These are phyloP conservation scores for Drosophila atripex DNA, from an alignment of 2,888 invertebrate species.

Conservation along the genomic window DNA sequence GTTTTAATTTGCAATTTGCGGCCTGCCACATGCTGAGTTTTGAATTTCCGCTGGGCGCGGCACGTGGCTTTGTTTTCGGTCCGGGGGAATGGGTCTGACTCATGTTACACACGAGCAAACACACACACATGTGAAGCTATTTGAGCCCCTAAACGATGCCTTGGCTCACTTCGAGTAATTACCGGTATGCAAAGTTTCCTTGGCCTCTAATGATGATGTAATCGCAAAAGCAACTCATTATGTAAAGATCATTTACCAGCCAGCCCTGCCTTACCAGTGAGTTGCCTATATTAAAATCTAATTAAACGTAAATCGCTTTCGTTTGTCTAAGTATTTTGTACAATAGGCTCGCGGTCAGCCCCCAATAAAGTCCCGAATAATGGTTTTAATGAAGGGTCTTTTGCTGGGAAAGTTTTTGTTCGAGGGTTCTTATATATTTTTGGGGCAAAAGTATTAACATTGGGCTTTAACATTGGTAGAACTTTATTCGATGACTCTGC, in stretches of 20 bases:
- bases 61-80: slow-evolving; percentile 58
- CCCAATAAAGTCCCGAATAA: slow-evolving; percentile 9
- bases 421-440: background rate
- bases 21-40: slow-evolving; percentile 67
- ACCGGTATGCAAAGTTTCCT: slow-evolving; percentile 43
- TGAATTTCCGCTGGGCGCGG: slow-evolving; percentile 64
- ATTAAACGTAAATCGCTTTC: slow-evolving; percentile 52
- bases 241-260: slow-evolving; percentile 47
- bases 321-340: slow-evolving; percentile 25
- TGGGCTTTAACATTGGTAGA: too few species aligned
- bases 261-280: slow-evolving; percentile 20
- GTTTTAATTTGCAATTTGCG: slow-evolving; percentile 67
- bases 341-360: slow-evolving; percentile 17
- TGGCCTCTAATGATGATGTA: slow-evolving; percentile 63
- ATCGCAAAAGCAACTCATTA: slow-evolving; percentile 56
- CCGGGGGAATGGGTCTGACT: slow-evolving; percentile 51
- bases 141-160: slow-evolving; percentile 41
- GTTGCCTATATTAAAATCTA: slow-evolving; percentile 67
- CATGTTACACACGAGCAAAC: slow-evolving; percentile 41
- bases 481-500: too few species aligned
- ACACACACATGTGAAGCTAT: slow-evolving; percentile 21
- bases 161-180: slow-evolving; percentile 29
- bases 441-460: background rate
- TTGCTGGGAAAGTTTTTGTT: background rate
- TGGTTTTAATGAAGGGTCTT: slow-evolving; percentile 20